Conservation (phyloP, 2,797 vertebrate genomes). For the Pseudomugil gertrudae region DNA sequence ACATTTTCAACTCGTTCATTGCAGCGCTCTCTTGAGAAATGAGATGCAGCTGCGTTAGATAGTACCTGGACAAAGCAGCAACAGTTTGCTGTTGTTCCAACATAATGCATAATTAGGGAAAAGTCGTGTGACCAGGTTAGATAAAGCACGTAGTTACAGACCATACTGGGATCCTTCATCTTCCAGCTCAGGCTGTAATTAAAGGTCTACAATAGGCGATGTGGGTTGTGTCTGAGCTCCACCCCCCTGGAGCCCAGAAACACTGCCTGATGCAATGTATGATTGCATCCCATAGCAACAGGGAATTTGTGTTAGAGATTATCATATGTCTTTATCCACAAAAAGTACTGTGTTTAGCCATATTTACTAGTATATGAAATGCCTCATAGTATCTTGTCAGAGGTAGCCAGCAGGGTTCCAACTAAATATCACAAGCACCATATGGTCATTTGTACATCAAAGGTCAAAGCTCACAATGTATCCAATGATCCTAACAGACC, state of each 20-base stretch:
- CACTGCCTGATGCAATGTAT: slow-evolving; percentile 18
- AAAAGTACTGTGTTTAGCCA: slow-evolving; percentile 11
- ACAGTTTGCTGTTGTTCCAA: slow-evolving; percentile 57
- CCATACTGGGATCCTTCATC: slow-evolving; percentile 46
- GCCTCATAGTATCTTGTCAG: slow-evolving; percentile 1
- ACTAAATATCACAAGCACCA: slow-evolving; percentile 7
- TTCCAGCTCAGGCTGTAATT: slow-evolving; percentile 62
- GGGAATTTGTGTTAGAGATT: slow-evolving; percentile 17
- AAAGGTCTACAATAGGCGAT: slow-evolving; percentile 55
- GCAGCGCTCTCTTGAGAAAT: slow-evolving; percentile 53
- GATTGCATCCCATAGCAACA: slow-evolving; percentile 14
- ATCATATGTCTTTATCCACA: slow-evolving; percentile 12
- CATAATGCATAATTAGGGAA: slow-evolving; percentile 67
- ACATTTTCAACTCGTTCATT: slow-evolving; percentile 62
- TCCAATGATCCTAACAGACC: slow-evolving; percentile 7
- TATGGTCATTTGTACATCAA: slow-evolving; percentile 4
- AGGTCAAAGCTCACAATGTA: neutral
- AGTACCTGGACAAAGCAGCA: slow-evolving; percentile 58
- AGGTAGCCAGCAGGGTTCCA: neutral
- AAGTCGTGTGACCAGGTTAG: slow-evolving; percentile 56
- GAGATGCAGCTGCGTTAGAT: slow-evolving; percentile 43
- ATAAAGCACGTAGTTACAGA: slow-evolving; percentile 55
- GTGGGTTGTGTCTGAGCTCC: slow-evolving; percentile 40
- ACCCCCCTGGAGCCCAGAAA: neutral
- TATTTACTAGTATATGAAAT: slow-evolving; percentile 25